A percentile compares a stretch with the other conserved stretches of the same genome.
Conservation (phyloP, 2,888 invertebrate genomes). For the Cybosia mesomella region DNA sequence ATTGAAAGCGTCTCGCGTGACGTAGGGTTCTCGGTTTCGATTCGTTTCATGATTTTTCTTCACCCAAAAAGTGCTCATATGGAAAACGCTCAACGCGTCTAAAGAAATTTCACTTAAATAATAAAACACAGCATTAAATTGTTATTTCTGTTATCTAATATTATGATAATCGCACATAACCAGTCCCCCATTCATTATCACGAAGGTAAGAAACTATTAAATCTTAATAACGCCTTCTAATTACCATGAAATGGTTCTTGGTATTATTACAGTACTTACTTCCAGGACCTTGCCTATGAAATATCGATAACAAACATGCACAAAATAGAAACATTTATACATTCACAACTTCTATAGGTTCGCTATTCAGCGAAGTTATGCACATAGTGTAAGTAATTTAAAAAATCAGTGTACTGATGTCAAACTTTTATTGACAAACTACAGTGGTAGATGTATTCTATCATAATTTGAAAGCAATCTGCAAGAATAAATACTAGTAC, state of each 20-base stretch:
- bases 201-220: conserved; percentile 45
- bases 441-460: background rate
- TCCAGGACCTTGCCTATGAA: conserved; percentile 14
- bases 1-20: too few species aligned
- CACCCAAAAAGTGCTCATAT: too few species aligned
- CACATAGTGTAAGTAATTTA: too few species aligned
- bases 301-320: conserved; percentile 24
- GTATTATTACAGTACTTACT: conserved; percentile 12
- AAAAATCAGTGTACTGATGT: background rate
- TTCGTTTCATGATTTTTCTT: too few species aligned
- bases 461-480: too few species aligned
- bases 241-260: conserved; percentile 31
- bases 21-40: too few species aligned
- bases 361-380: too few species aligned
- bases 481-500: too few species aligned
- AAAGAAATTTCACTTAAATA: too few species aligned
- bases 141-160: conserved; percentile 3
- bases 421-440: background rate
- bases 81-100: too few species aligned
- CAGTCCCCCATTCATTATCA: conserved; percentile 35
- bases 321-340: background rate
- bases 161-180: conserved; percentile 16
- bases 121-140: conserved; percentile 5
- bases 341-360: background rate
- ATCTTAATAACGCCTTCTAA: conserved; percentile 50